A percentile compares a stretch with the other conserved stretches of the same genome.
Conservation (phyloP, 1,140 invertebrate species). For the Batillaria attramentaria region DNA sequence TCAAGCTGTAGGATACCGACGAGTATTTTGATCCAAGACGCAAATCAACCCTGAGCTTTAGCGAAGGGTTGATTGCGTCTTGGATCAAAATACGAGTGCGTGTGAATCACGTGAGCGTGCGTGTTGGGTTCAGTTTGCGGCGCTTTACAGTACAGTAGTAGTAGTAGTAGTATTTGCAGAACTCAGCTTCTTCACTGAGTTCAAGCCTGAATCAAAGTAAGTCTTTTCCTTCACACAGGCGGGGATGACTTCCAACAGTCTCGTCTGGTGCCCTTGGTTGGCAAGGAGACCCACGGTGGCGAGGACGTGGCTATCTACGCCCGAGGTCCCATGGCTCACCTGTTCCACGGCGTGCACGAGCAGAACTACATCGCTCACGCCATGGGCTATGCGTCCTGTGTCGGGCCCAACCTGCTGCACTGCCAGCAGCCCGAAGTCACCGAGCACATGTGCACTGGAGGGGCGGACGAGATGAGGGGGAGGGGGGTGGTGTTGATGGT, state of each 20-base stretch:
- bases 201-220: too few species aligned
- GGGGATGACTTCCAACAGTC: conserved; percentile 45
- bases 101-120: too few species aligned
- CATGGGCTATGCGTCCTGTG: conserved; percentile 77
- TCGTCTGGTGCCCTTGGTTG: conserved; percentile 79
- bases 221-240: conserved; percentile 37
- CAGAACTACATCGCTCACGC: conserved; percentile 93
- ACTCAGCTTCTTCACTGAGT: too few species aligned
- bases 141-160: too few species aligned
- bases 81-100: too few species aligned
- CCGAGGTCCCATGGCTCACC: conserved; percentile 86
- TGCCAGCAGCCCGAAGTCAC: not conserved
- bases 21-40: too few species aligned
- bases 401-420: conserved; percentile 74
- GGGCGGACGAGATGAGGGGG: not conserved
- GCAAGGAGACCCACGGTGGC: conserved; percentile 74
- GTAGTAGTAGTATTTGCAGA: too few species aligned
- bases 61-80: too few species aligned
- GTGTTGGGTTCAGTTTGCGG: too few species aligned
- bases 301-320: conserved; percentile 72
- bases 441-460: not conserved
- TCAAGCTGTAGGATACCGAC: too few species aligned
- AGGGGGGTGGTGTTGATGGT: not conserved
- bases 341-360: conserved; percentile 92
- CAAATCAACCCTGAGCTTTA: too few species aligned